Evolutionary conservation across 2,888 invertebrate genomes (phyloP), one percentile per base, ranked within the genome.

Genomic region (Apodemia hepburni): DNA sequence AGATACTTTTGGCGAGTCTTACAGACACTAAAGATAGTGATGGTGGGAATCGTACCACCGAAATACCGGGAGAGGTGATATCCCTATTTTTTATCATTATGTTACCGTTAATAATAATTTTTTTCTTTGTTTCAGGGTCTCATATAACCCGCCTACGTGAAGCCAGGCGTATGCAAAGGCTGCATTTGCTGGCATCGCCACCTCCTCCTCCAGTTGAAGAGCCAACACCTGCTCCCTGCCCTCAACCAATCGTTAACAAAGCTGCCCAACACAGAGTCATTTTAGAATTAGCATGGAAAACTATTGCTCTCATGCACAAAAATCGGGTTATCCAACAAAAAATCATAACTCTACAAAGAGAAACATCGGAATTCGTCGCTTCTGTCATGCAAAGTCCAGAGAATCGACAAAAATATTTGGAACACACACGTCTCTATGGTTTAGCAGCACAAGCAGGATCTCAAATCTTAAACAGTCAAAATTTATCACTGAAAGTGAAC

Each of bases 291-390:
- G 94, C 94, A 5, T 88, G 93, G 78, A 93, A 93, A 73, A 94
- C 94, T 0, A 92, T 94, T 51, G 92, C 92, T 12, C 81, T 95
- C 27, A 92, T 94, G 85, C 92, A 93, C 66, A 93, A 93, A 67
- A 94, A 94, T 79, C 92, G 88, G 66, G 73, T 93, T 54, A 87
- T 95, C 64, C 94, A 94, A 71, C 89, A 92, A 65, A 93, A 93
- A 70, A 85, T 95, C 63, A 85, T 92, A 7, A 92, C 91, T 35
- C 75, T 95, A 47, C 93, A 94, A 71, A 84, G 92, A 64, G 94
- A 95, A 80, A 94, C 95, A 0, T 89, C 92, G 4, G 92, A 93
- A 64, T 94, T 94, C 69, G 92, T 95, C 18, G 85, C 93, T 49
- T 87, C 93, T 3, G 92, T 94, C 5, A 81, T 94, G 82, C 92